These are phyloP conservation scores for Cygnus olor DNA, from an alignment of 2,797 vertebrate genomes.

Conservation along the genomic window DNA sequence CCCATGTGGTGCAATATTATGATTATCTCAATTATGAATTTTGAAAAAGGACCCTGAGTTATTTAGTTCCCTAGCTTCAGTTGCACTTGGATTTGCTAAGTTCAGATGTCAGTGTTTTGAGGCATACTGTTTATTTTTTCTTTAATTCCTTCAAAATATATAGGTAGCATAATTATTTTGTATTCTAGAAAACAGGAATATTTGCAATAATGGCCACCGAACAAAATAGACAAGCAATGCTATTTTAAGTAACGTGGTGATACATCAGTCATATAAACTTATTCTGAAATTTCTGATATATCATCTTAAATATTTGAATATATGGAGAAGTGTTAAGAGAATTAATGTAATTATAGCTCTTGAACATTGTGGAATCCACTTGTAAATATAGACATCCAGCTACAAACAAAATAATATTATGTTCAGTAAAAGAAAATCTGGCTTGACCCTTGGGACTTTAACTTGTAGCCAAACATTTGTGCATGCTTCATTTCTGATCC, in stretches of 20 bases:
- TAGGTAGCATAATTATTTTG: not conserved
- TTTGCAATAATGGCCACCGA: not conserved
- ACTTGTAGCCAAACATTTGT: not conserved
- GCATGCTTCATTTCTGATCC: not conserved
- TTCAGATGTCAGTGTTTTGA: constrained; percentile 19
- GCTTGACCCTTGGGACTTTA: not conserved
- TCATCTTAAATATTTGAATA: constrained; percentile 33
- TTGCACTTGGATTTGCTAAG: not conserved
- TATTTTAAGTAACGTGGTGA: constrained; percentile 2
- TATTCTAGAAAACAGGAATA: not conserved
- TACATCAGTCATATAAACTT: not conserved
- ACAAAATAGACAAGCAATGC: constrained; percentile 46
- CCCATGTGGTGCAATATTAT: not conserved
- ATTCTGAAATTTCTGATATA: constrained; percentile 44
- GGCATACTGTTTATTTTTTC: not conserved
- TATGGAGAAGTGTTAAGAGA: constrained; percentile 6
- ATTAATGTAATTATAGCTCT: constrained; percentile 27
- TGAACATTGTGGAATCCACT: not conserved
- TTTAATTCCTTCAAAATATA: not conserved
- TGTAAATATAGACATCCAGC: not conserved
- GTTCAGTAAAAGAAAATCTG: not conserved
- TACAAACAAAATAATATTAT: not conserved
- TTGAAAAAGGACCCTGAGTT: not conserved
- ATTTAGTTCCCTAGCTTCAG: not conserved
- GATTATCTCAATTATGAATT: not conserved